Base-by-base conservation (phyloP, 2,113 vertebrate species). In the Jaculus jaculus region DNA sequence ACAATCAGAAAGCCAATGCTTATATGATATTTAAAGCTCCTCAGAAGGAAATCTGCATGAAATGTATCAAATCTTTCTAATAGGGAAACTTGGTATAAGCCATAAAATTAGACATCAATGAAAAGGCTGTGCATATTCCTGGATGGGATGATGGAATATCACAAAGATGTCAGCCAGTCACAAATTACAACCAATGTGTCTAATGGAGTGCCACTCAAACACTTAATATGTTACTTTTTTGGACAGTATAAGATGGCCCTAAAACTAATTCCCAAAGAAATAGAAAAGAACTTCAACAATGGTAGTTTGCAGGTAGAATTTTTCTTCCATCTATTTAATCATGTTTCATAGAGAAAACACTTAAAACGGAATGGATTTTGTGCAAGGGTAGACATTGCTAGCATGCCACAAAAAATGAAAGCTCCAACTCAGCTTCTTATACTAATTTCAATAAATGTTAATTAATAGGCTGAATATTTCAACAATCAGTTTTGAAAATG, bases 261-360 rank as follows among this genome's bases (percentile, higher is more conserved):
- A n/a, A 93, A 95, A 79, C 83, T 90, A 91, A 95, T 68, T 93
- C 90, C 32, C 74, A 78, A 32, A 87, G 68, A 65, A 79, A 81
- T 37, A 88, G 66, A 84, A 94, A 85, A 72, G 68, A 54, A 58
- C 1, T 42, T 24, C 65, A 77, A 47, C 72, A 83, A 91, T 61
- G 23, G 11, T 21, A 91, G 66, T 30, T 83, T 51, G 39, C 77
- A 83, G 75, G 77, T 72, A 18, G 61, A 78, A 51, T 77, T 87
- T 58, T 81, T 37, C 18, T 71, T 86, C 34, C 24, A 58, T 42
- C 23, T 73, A 87, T 51, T 73, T 78, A 54, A 69, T 47, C 34
- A 34, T 47, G 2, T 68, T 93, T 83, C 66, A 83, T 16, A 32
- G 82, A 5, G 24, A 83, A 83, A 82, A 93, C 66, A 51, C 10